These are phyloP conservation scores for Gallinago paraguaiae DNA, from an alignment of 2,113 vertebrate species.

Conservation along the genomic window DNA sequence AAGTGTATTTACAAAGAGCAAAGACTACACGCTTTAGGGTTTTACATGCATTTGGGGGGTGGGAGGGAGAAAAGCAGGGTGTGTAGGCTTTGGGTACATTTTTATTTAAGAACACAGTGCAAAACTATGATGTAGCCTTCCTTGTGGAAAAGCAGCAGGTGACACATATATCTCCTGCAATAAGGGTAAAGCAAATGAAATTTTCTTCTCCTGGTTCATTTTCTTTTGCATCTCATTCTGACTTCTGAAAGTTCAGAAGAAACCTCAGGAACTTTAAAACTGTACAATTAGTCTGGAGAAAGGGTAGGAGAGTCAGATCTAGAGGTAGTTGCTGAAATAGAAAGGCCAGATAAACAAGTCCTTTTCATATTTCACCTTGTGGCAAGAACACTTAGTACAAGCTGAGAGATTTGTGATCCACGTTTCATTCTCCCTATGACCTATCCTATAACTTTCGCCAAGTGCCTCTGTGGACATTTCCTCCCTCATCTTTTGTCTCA, in stretches of 20 bases:
- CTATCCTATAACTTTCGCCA: neutral
- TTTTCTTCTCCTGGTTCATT: neutral
- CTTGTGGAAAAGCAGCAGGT: neutral
- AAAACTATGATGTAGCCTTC: neutral
- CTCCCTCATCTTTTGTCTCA: neutral
- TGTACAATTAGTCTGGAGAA: neutral
- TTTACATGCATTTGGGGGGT: neutral
- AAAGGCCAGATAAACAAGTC: neutral
- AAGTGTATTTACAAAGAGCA: neutral
- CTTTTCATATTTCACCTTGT: neutral
- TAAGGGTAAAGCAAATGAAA: neutral
- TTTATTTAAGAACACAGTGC: neutral
- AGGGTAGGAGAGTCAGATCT: neutral
- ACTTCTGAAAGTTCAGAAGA: neutral
- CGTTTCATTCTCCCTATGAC: slow-evolving; percentile 2
- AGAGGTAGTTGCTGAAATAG: neutral
- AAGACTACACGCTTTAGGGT: neutral
- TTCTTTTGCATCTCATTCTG: neutral
- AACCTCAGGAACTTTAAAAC: neutral
- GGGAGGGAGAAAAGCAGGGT: neutral
- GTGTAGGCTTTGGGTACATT: neutral
- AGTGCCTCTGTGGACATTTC: neutral
- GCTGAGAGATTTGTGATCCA: neutral
- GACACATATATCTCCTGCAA: neutral
- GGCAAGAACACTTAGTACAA: neutral